Base-by-base conservation (phyloP, 2,888 invertebrate genomes). In the Geotrupes spiniger region DNA sequence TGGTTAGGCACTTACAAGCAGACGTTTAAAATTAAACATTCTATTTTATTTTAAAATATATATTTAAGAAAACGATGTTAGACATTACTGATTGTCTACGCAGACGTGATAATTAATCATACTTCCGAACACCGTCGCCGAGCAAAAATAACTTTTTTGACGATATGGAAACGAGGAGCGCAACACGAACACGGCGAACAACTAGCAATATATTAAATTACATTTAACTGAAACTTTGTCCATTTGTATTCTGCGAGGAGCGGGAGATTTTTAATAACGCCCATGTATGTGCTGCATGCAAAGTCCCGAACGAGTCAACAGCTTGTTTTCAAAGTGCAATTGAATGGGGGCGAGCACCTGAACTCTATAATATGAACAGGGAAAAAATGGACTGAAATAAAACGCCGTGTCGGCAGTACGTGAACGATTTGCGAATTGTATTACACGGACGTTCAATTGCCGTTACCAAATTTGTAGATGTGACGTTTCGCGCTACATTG, bases 391-490 rank as follows among this genome's bases (percentile, higher is more conserved):
- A 54, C 56, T 57, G 55, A 53, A 54, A 57, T 58, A 58, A 63
- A 63, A 60, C 49, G 62, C 57, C 49, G 52, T 46, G 58, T 59
- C 55, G 52, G 60, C 62, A 52, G 53, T 59, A 65, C 64, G 63
- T 62, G 64, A 63, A 63, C 63, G 63, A 62, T 63, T 63, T 59
- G 57, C 59, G 59, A 64, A 63, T 63, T 57, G 56, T 59, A 54
- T 57, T 58, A 56, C 53, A 40, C 45, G 33, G 33, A 33, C 33
- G 15, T 33, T 15, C 12, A 33, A 12, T 15, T 21, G 21, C 4
- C 21, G 6, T 21, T 6, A 6, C 21, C 21, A 6, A 21, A 21
- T 21, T 21, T 21, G 21, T 21, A 21, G 21, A 21, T 21, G 21
- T 21, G 21, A 21, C 21, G 21, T 21, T 21, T 21, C 6, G 21